A percentile compares a stretch with the other conserved stretches of the same genome.
phyloP scores from a whole-genome alignment of 2,797 vertebrate species.

The Myripristis murdjan region DNA sequence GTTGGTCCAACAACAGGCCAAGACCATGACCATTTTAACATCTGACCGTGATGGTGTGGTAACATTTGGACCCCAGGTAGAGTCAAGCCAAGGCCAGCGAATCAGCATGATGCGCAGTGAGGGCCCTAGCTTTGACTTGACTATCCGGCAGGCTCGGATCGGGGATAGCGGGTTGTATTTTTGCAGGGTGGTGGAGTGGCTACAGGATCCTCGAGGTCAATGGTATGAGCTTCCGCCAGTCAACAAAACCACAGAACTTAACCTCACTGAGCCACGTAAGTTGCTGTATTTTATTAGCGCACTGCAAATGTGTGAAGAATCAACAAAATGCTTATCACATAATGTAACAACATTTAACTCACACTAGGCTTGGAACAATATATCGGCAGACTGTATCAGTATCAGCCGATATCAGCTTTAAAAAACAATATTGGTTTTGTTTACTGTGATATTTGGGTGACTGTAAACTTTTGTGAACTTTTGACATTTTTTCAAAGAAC shows the following conservation, averaged over 20 bases:
- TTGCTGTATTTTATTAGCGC: no score
- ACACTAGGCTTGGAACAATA: no score
- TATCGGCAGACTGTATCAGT: no score
- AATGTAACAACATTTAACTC: no score
- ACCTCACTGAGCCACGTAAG: slow-evolving; percentile 74
- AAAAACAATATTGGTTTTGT: no score
- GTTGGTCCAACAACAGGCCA: slow-evolving; percentile 66
- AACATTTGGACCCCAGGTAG: slow-evolving; percentile 51
- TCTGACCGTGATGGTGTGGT: slow-evolving; percentile 67
- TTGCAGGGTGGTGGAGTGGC: slow-evolving; percentile 83
- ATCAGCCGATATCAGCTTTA: no score
- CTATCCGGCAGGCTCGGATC: slow-evolving; percentile 72
- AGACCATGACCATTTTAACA: slow-evolving; percentile 64
- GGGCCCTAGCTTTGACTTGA: slow-evolving; percentile 81
- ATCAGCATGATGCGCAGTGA: slow-evolving; percentile 64
- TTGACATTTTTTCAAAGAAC: no score
- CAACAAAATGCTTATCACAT: no score
- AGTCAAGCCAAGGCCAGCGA: slow-evolving; percentile 56
- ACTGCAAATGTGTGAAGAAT: slow-evolving; percentile 12
- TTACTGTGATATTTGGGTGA: no score
- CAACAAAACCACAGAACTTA: slow-evolving; percentile 42
- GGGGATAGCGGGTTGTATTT: slow-evolving; percentile 76
- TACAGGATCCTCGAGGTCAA: slow-evolving; percentile 72
- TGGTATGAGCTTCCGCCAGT: slow-evolving; percentile 72
- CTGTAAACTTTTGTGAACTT: no score